These are phyloP conservation scores for Drosophila aldrichi DNA, from an alignment of 2,888 invertebrate genomes.

Conservation along the genomic window DNA sequence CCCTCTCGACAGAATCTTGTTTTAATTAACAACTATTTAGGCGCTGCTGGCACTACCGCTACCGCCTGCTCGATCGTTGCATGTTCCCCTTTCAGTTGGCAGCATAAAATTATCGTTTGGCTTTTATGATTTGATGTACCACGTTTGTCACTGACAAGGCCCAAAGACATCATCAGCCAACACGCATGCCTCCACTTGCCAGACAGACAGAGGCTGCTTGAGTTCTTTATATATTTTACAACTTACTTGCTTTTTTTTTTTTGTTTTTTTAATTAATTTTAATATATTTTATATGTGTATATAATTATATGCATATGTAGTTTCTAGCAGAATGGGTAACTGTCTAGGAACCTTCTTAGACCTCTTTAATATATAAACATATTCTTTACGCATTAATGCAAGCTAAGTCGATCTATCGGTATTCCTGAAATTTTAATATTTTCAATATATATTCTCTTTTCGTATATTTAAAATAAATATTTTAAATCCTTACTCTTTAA, in stretches of 20 bases:
- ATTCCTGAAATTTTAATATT: too few relatives aligned
- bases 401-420: too few relatives aligned
- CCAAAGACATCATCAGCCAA: slow-evolving; percentile 10
- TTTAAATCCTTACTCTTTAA: too few relatives aligned
- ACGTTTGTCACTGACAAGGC: slow-evolving; percentile 43
- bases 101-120: slow-evolving; percentile 73
- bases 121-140: slow-evolving; percentile 51
- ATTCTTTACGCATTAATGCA: too few relatives aligned
- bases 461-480: too few relatives aligned
- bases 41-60: slow-evolving; percentile 33
- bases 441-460: too few relatives aligned
- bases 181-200: slow-evolving; percentile 22
- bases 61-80: slow-evolving; percentile 46
- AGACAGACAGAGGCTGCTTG: neutral
- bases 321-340: neutral
- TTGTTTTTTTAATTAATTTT: neutral
- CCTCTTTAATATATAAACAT: too few relatives aligned
- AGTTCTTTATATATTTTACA: neutral
- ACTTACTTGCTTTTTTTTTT: neutral
- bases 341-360: neutral
- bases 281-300: neutral
- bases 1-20: slow-evolving; percentile 47
- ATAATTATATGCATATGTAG: neutral
- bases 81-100: slow-evolving; percentile 62
- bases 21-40: slow-evolving; percentile 81